Evolutionary conservation across 2,888 invertebrate species (phyloP).

Genomic region (Chirona hameri): DNA sequence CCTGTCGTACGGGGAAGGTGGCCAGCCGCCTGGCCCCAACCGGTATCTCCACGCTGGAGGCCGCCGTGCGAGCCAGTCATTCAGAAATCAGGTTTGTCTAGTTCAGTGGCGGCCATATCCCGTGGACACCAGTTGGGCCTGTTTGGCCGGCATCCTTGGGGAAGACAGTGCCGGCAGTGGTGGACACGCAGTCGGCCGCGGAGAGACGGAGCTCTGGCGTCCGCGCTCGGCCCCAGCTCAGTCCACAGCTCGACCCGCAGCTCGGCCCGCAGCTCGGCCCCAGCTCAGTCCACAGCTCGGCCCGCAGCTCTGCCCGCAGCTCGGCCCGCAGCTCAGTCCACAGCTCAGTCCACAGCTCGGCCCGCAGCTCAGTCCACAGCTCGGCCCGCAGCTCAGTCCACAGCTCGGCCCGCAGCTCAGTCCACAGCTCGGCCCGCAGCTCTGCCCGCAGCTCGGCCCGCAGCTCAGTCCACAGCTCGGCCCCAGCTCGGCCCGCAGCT

Average conservation of each 20-base stretch:
- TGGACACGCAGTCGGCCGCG: background rate
- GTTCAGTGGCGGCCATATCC: background rate
- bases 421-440: background rate
- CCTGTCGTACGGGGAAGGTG: background rate
- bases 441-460: background rate
- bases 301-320: background rate
- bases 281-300: background rate
- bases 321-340: background rate
- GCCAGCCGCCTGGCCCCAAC: background rate
- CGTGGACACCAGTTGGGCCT: background rate
- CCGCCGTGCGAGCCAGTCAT: background rate
- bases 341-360: background rate
- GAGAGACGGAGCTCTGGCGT: background rate
- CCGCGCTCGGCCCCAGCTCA: background rate
- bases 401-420: background rate
- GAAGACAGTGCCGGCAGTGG: background rate
- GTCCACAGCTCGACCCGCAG: background rate
- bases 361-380: background rate
- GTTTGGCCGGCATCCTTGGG: background rate
- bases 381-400: background rate
- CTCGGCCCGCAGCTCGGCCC: background rate
- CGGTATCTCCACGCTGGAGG: background rate
- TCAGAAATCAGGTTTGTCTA: conserved; percentile 8
- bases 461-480: background rate
- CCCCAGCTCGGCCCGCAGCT: background rate